Evolutionary conservation across 2,797 vertebrate species (phyloP).

Genomic region (Peromyscus melanophrys): DNA sequence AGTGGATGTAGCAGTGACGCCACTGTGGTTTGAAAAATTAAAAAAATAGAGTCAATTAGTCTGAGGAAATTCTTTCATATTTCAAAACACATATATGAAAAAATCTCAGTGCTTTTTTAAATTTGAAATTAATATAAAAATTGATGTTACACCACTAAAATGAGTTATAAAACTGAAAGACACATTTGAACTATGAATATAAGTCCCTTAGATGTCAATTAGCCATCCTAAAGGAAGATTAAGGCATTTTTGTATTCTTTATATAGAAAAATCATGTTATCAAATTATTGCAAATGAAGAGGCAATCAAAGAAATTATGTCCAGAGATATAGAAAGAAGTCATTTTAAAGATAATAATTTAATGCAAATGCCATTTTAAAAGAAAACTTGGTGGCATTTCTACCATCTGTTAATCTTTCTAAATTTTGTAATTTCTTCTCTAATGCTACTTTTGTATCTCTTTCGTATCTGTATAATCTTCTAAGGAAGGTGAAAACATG

Average conservation of each 20-base stretch:
- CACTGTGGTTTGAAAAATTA: background rate
- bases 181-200: background rate
- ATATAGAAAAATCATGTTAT: background rate
- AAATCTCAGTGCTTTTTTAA: background rate
- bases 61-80: background rate
- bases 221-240: background rate
- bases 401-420: background rate
- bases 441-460: background rate
- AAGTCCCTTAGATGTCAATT: background rate
- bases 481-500: background rate
- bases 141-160: background rate
- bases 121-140: background rate
- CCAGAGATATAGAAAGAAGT: background rate
- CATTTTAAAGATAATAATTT: background rate
- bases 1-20: background rate
- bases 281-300: background rate
- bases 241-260: constrained; percentile 8
- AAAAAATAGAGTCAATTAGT: background rate
- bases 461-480: background rate
- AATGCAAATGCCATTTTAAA: background rate
- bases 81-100: background rate
- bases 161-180: background rate
- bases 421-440: constrained; percentile 5
- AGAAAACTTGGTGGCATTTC: background rate
- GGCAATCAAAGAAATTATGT: background rate